phyloP scores from a whole-genome alignment of 2,888 invertebrate genomes.

The Andrena praecox region DNA sequence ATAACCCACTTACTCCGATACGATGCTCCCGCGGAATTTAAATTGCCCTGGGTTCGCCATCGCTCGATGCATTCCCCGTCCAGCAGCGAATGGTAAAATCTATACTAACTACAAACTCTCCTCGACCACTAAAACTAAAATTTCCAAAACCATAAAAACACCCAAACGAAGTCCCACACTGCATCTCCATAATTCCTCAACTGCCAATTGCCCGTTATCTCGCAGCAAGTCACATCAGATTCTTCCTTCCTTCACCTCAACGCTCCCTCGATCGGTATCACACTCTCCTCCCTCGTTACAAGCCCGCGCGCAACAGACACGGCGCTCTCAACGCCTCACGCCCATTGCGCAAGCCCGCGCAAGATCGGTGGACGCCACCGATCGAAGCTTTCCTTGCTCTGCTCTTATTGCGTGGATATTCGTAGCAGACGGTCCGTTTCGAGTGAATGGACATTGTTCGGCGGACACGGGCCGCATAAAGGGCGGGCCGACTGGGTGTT shows the following conservation, averaged over 20 bases:
- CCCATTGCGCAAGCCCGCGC: constrained; percentile 4
- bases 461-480: constrained; percentile 48
- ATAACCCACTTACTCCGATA: constrained; percentile 57
- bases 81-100: background rate
- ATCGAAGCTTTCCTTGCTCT: constrained; percentile 21
- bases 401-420: constrained; percentile 56
- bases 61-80: background rate
- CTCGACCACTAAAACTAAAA: background rate
- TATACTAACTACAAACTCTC: background rate
- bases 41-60: background rate
- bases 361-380: background rate
- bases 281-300: no score
- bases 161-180: background rate
- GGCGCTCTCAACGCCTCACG: background rate
- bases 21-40: constrained; percentile 30
- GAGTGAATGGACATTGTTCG: constrained; percentile 69
- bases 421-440: constrained; percentile 36
- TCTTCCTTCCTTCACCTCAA: no score
- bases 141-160: background rate
- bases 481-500: constrained; percentile 48
- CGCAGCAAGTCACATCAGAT: no score
- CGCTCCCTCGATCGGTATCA: no score
- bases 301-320: no score
- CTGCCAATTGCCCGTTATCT: background rate
- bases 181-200: background rate